Evolutionary conservation across 2,888 invertebrate species (phyloP).

Genomic region (Girardia tigrina): DNA sequence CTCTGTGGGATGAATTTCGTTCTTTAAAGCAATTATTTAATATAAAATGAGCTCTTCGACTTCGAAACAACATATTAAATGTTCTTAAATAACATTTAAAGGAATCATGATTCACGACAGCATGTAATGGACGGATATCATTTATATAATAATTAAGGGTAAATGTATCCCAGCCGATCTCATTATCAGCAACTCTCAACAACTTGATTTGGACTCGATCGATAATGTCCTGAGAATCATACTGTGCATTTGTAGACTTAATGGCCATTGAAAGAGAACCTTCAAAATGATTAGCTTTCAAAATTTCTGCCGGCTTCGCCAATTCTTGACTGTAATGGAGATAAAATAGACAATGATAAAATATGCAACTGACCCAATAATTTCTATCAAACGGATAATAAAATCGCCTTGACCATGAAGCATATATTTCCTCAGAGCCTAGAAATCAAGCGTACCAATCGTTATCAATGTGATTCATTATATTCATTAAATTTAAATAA

Average conservation of each 20-base stretch:
- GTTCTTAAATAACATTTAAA: constrained; percentile 65
- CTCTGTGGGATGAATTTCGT: not conserved
- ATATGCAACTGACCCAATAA: constrained; percentile 70
- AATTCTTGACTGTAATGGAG: constrained; percentile 62
- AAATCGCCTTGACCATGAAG: constrained; percentile 89
- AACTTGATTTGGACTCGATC: constrained; percentile 68
- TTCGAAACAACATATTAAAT: constrained; percentile 74
- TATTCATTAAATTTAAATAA: too few relatives aligned
- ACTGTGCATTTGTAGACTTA: constrained; percentile 78
- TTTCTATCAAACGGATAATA: constrained; percentile 76
- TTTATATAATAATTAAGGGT: constrained; percentile 71
- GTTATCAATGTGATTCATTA: too few relatives aligned
- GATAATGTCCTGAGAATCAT: constrained; percentile 75
- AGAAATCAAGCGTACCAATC: constrained; percentile 46
- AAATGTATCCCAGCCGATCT: constrained; percentile 78
- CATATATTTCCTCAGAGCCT: constrained; percentile 74
- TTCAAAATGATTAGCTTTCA: constrained; percentile 72
- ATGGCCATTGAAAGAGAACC: constrained; percentile 52
- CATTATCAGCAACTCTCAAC: constrained; percentile 57
- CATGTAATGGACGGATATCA: constrained; percentile 65
- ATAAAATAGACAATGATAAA: constrained; percentile 21
- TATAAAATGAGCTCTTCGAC: constrained; percentile 73
- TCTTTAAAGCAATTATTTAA: constrained; percentile 55
- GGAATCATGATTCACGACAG: constrained; percentile 57
- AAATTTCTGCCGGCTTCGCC: constrained; percentile 67